Evolutionary conservation across 1,140 invertebrate species (phyloP).

Genomic region (Drosophila tani): DNA sequence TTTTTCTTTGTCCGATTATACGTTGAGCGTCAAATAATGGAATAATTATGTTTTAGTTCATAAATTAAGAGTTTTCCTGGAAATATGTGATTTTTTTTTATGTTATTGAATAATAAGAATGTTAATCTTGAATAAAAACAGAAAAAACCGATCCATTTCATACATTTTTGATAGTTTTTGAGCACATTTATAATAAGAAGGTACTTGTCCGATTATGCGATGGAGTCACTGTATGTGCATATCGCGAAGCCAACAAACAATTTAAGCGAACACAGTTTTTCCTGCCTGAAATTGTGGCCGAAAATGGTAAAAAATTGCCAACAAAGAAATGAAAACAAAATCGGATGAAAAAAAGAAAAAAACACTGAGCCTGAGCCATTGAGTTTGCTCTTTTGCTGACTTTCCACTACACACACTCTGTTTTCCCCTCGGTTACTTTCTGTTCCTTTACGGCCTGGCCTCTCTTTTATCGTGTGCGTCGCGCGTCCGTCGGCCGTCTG

Average conservation of each 20-base stretch:
- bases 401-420: conserved; percentile 20
- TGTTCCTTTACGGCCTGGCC: conserved; percentile 15
- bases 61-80: too few relatives aligned
- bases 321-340: conserved; percentile 53
- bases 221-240: too few relatives aligned
- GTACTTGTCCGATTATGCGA: too few relatives aligned
- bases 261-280: conserved; percentile 80
- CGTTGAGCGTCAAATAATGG: too few relatives aligned
- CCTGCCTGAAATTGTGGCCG: conserved; percentile 78
- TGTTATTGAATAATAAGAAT: too few relatives aligned
- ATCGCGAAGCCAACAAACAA: conserved; percentile 73
- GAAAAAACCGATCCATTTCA: too few relatives aligned
- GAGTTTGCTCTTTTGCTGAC: conserved; percentile 53
- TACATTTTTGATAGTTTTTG: too few relatives aligned
- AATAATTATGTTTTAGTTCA: too few relatives aligned
- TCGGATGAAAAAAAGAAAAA: conserved; percentile 25
- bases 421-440: conserved; percentile 14
- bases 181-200: too few relatives aligned
- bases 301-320: conserved; percentile 43
- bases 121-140: too few relatives aligned
- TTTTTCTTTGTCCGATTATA: too few relatives aligned
- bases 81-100: too few relatives aligned
- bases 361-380: conserved; percentile 56
- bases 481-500: conserved; percentile 47
- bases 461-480: conserved; percentile 72